These are phyloP conservation scores for Thalassaphorura encarpata DNA, from an alignment of 1,140 invertebrate genomes.

Conservation along the genomic window DNA sequence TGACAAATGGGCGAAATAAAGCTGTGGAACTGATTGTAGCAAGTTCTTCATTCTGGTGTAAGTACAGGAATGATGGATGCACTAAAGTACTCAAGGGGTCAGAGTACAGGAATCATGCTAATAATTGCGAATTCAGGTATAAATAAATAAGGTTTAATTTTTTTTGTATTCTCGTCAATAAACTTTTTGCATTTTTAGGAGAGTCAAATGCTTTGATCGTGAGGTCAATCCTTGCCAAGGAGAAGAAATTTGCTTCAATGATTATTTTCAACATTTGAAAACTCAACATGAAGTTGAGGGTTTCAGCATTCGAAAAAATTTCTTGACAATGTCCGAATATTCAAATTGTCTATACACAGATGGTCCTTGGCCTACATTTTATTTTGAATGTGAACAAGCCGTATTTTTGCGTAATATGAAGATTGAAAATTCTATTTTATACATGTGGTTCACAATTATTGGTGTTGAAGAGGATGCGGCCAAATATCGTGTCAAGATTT, in stretches of 20 bases:
- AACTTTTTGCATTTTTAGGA: conserved; percentile 1
- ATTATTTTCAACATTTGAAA: conserved; percentile 25
- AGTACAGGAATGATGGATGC: conserved; percentile 20
- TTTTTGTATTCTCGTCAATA: not conserved
- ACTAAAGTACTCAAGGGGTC: conserved; percentile 20
- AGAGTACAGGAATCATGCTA: conserved; percentile 19
- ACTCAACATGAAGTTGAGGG: conserved; percentile 22
- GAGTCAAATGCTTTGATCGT: conserved; percentile 17
- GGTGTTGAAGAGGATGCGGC: conserved; percentile 16
- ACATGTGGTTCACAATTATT: conserved; percentile 23
- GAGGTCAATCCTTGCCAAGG: conserved; percentile 16
- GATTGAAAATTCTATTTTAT: conserved; percentile 18
- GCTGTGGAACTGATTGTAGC: conserved; percentile 22
- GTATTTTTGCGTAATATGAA: conserved; percentile 22
- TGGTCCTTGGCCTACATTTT: conserved; percentile 24
- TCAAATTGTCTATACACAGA: conserved; percentile 13
- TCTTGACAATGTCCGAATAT: conserved; percentile 28
- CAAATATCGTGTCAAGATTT: conserved; percentile 18
- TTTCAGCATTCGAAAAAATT: conserved; percentile 8
- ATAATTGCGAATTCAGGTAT: conserved; percentile 17
- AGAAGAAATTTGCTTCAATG: conserved; percentile 17
- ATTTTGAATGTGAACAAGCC: conserved; percentile 18
- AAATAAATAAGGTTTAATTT: not conserved
- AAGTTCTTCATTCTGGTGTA: conserved; percentile 27
- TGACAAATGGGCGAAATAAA: conserved; percentile 14